These are phyloP conservation scores for Pelecanoides urinatrix DNA, from an alignment of 2,113 vertebrate species.

Conservation along the genomic window DNA sequence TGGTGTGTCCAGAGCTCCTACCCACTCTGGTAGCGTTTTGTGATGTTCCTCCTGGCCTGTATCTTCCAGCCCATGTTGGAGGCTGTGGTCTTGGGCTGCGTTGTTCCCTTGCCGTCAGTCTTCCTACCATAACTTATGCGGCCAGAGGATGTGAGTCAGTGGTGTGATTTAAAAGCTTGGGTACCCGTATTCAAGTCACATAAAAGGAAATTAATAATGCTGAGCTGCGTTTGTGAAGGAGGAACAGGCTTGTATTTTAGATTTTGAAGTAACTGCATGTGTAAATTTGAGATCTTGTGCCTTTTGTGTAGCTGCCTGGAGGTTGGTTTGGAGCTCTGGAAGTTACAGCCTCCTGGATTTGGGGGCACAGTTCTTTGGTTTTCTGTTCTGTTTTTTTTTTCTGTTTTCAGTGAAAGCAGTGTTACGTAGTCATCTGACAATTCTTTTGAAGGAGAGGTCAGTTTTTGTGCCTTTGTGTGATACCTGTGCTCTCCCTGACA, in stretches of 20 bases:
- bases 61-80: not conserved
- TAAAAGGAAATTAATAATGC: not conserved
- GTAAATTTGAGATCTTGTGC: not conserved
- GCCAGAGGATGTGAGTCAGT: not conserved
- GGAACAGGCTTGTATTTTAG: not conserved
- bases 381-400: not conserved
- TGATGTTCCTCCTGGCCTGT: not conserved
- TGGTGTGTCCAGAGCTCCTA: not conserved
- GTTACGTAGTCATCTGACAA: accelerated
- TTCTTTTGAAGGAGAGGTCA: not conserved
- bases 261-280: not conserved
- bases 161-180: not conserved
- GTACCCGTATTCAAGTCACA: accelerated
- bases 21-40: accelerated
- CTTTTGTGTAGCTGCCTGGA: not conserved
- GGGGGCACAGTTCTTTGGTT: not conserved
- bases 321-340: not conserved
- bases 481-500: not conserved
- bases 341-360: not conserved
- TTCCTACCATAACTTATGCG: accelerated
- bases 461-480: not conserved
- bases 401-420: not conserved
- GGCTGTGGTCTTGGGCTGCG: not conserved
- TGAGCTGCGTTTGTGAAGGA: not conserved
- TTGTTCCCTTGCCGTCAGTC: not conserved